phyloP scores from a whole-genome alignment of 2,888 invertebrate species.

The Philopedon plagiatum region DNA sequence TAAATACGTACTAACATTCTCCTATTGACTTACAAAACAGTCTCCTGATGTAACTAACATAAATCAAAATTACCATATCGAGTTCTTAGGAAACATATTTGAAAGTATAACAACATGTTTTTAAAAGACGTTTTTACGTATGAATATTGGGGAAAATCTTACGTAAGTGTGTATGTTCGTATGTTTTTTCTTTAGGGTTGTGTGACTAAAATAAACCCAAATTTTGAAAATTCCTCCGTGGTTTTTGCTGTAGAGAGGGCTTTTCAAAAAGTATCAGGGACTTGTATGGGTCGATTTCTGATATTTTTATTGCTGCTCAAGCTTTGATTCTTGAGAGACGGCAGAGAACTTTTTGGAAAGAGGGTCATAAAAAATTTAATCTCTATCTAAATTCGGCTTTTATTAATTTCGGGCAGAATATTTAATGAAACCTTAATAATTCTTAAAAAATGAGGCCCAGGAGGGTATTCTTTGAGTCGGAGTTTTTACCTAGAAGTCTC shows the following conservation, averaged over 20 bases:
- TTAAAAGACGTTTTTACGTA: neutral
- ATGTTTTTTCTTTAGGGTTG: neutral
- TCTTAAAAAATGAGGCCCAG: too few species aligned
- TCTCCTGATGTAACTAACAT: neutral
- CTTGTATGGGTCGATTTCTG: too few species aligned
- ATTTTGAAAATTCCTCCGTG: constrained; percentile 17
- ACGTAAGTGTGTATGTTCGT: neutral
- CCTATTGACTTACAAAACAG: constrained; percentile 8
- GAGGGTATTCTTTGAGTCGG: too few species aligned
- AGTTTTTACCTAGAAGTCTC: too few species aligned
- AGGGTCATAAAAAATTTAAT: too few species aligned
- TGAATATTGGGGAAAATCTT: neutral
- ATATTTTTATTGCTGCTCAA: too few species aligned
- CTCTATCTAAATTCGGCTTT: too few species aligned
- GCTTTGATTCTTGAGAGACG: too few species aligned
- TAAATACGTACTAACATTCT: neutral
- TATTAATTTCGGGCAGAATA: too few species aligned
- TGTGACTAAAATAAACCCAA: constrained; percentile 15
- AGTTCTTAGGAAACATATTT: neutral
- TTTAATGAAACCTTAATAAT: too few species aligned
- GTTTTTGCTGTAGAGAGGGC: neutral
- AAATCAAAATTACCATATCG: neutral
- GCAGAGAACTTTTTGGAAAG: too few species aligned
- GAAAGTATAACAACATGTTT: neutral
- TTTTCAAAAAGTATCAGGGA: neutral